Evolutionary conservation across 1,140 invertebrate species (phyloP), one percentile per base, ranked within the genome.

Genomic region (Mizuhopecten yessoensis): DNA sequence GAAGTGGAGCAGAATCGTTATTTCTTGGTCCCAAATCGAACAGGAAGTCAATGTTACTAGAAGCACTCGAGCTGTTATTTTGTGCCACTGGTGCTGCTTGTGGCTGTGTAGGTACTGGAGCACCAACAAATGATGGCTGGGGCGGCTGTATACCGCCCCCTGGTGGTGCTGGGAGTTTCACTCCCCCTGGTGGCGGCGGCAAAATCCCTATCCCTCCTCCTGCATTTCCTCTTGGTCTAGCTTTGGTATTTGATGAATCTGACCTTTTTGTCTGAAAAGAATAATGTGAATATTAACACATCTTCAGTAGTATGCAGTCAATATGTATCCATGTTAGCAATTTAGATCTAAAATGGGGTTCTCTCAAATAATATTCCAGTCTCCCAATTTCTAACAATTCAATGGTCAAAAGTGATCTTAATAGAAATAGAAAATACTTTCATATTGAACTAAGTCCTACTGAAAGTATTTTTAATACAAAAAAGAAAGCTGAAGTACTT

Each of bases 111-210:
- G 86, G 86, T 86, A 86, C 86, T 49, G 33, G 36, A 23, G n/a
- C 45, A 34, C n/a, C 86, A 36, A 87, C 98, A 97, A 29, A 98
- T 98, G 45, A 5, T 39, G 36, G 36, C 13, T 98, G 98, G 0
- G 97, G 97, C 29, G 95, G 94, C 23, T 97, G 97, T 92, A 97
- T 97, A 92, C 97, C 97, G 87, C 97, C 97, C 7, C 97, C 97
- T 34, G 98, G 97, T 88, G 97, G 97, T 91, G 97, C 97, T 34
- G 97, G 97, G 86, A 98, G 97, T 96, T 97, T 98, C 1, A 97
- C 96, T 86, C 97, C 98, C 33, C 98, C 98, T 36, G 98, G 98
- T 39, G 98, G 98, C 86, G 99, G 98, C 90, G 98, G 97, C 89
- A 98, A 97, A 42, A 96, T 93, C 33, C 98, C 97, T 13, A 96